Evolutionary conservation across 2,888 invertebrate genomes (phyloP), one percentile per base, ranked within the genome.

Genomic region (Argynnis bischoffii): DNA sequence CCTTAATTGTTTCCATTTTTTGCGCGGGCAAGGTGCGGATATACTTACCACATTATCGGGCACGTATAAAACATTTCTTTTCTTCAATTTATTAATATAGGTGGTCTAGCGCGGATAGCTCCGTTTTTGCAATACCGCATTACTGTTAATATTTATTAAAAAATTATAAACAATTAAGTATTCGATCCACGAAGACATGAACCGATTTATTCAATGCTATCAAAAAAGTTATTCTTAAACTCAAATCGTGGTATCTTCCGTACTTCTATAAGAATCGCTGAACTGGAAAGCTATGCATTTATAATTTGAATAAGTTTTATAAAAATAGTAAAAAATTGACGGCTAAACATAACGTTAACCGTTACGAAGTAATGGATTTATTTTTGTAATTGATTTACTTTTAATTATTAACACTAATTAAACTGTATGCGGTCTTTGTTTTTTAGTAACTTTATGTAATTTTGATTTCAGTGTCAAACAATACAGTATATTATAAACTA

Each of bases 1-100:
- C 75, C 79, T 84, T 92, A 92, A 92, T 92, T 92, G 90, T 90
- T 90, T 83, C 89, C 79, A 89, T 89, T 92, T 92, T 92, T 92
- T 92, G 85, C 83, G 77, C 75, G 78, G 81, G 86, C 92, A 92
- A 91, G 90, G 92, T 92, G 92, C 90, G 89, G 89, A 87, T 84
- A 88, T 86, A 87, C 85, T 85, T 87, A 70, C 64, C 65, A 65
- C 72, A 69, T 72, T 72, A 76, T 73, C 65, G 69, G 71, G 74
- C 74, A 72, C 73, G 72, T 75, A 78, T 73, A 74, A 75, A 53
- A 72, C 72, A 72, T 73, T 77, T 74, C 76, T 74, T 72, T 61
- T 61, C 53, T 53, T 73, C 74, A 75, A 74, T 74, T 75, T 74
- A 73, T 74, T 75, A 73, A 70, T 76, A 78, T 78, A 78, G 78